Conservation (phyloP, 2,113 vertebrate species). For the Ptilonorhynchus violaceus region DNA sequence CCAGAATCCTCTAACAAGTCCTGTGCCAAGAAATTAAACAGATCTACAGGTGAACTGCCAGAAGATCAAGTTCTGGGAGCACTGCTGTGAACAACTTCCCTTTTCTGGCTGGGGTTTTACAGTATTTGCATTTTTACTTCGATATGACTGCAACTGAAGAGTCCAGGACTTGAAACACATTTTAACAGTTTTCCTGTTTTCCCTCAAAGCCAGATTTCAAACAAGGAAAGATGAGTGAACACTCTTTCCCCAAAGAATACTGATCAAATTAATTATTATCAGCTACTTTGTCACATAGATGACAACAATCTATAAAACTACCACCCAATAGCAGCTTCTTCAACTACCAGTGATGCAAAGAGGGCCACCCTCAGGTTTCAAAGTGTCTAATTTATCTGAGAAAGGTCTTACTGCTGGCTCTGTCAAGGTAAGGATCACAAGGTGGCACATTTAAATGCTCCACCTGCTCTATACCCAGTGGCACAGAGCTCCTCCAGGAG, state of each 20-base stretch:
- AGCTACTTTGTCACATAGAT: background rate
- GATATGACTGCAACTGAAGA: background rate
- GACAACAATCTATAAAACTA: background rate
- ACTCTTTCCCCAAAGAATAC: background rate
- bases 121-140: background rate
- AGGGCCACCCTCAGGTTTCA: background rate
- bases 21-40: background rate
- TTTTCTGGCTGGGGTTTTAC: background rate
- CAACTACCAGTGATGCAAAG: background rate
- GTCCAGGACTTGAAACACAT: background rate
- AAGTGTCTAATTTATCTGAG: background rate
- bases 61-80: background rate
- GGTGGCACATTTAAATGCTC: background rate
- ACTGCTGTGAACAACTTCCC: background rate
- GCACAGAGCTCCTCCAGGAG: background rate
- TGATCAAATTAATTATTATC: background rate
- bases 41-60: background rate
- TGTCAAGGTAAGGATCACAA: background rate
- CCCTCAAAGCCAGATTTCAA: background rate
- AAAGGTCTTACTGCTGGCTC: background rate
- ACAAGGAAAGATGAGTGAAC: background rate
- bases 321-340: background rate
- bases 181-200: background rate
- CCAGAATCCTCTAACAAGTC: background rate
- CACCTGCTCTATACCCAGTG: rapidly evolving